These are phyloP conservation scores for Tiliacea citrago DNA, from an alignment of 2,888 invertebrate species.

Conservation along the genomic window DNA sequence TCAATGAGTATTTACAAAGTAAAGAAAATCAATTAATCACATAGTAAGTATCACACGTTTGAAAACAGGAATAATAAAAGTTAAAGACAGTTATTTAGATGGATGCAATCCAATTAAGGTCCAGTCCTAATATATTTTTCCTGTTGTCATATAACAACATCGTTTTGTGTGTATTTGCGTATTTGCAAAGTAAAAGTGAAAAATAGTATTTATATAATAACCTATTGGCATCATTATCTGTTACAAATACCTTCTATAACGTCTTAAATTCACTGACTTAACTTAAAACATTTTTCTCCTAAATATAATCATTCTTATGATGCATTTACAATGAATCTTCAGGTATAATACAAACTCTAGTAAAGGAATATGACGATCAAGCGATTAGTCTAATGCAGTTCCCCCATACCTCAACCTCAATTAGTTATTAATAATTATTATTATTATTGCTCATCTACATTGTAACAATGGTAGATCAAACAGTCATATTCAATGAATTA, in stretches of 20 bases:
- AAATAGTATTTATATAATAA: not conserved
- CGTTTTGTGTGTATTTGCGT: slow-evolving; percentile 14
- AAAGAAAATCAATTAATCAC: slow-evolving; percentile 7
- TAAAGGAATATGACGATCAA: slow-evolving; percentile 86
- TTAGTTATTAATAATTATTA: slow-evolving; percentile 36
- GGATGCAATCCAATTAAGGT: slow-evolving; percentile 13
- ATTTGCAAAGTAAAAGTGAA: slow-evolving; percentile 4
- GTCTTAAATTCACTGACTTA: not conserved
- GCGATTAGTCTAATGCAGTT: slow-evolving; percentile 59
- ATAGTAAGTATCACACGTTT: not conserved
- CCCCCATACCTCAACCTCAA: slow-evolving; percentile 44
- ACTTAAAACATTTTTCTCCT: slow-evolving; percentile 14
- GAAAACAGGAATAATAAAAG: slow-evolving; percentile 13
- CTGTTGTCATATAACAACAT: not conserved
- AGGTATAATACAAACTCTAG: slow-evolving; percentile 72
- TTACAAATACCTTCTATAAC: not conserved
- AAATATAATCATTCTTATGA: not conserved
- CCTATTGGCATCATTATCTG: not conserved
- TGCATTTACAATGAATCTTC: slow-evolving; percentile 9
- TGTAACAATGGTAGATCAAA: slow-evolving; percentile 21
- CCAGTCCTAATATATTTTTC: not conserved
- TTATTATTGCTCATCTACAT: slow-evolving; percentile 5
- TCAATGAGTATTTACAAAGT: slow-evolving; percentile 44
- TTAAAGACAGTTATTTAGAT: slow-evolving; percentile 10
- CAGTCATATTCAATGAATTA: slow-evolving; percentile 42